Evolutionary conservation across 2,113 vertebrate genomes (phyloP).

Genomic region (Abramis brama): DNA sequence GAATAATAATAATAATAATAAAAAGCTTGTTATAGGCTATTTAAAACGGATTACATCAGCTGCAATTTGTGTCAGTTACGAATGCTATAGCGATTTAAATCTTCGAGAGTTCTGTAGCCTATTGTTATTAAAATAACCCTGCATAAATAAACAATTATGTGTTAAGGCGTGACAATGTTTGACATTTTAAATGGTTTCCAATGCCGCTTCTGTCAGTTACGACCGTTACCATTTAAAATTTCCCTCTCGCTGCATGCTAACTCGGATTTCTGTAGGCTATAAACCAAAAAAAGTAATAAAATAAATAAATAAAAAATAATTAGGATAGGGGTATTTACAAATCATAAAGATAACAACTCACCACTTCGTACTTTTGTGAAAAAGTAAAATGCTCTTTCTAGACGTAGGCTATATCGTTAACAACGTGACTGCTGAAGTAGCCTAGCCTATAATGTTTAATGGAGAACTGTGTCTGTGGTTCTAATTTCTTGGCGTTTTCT

Average conservation of each 20-base stretch:
- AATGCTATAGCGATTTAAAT: no score
- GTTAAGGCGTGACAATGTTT: background rate
- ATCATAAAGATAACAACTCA: no score
- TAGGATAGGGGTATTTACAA: no score
- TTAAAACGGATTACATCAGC: no score
- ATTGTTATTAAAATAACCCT: no score
- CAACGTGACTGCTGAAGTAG: background rate
- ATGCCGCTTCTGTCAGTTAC: background rate
- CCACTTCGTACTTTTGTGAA: background rate
- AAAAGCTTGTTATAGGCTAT: no score
- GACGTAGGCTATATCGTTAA: background rate
- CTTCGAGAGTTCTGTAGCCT: no score
- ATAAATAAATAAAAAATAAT: background rate
- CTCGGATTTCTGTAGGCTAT: background rate
- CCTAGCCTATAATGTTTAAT: background rate
- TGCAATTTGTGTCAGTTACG: no score
- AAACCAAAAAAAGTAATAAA: background rate
- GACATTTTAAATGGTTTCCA: background rate
- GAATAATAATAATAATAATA: no score
- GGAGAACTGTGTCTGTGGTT: background rate
- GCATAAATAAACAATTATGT: no score
- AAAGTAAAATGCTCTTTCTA: background rate
- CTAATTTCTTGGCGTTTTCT: background rate
- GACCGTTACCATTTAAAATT: background rate
- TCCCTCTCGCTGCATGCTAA: background rate